Percentiles rank a stretch among this genome's conserved stretches.
These are phyloP conservation scores for Zaprionus kolodkinae DNA, from an alignment of 1,140 invertebrate species.

Conservation along the genomic window DNA sequence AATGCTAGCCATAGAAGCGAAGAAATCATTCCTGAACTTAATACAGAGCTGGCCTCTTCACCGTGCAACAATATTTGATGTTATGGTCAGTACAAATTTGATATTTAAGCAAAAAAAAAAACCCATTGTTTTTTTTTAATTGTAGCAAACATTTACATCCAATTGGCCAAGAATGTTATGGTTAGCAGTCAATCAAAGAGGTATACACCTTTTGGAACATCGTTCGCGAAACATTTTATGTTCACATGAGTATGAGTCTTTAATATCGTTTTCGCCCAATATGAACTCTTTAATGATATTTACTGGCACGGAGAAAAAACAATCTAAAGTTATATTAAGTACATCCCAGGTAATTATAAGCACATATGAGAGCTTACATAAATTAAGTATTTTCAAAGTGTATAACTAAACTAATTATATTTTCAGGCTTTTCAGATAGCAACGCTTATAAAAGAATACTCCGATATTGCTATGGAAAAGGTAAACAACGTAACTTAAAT, in stretches of 20 bases:
- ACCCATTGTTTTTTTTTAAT: neutral
- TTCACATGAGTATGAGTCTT: conserved; percentile 94
- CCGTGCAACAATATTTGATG: conserved; percentile 96
- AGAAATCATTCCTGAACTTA: conserved; percentile 96
- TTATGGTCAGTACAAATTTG: conserved; percentile 87
- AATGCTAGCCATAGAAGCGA: conserved; percentile 93
- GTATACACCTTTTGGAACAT: conserved; percentile 95
- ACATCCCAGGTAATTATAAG: conserved; percentile 90
- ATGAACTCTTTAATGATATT: conserved; percentile 96
- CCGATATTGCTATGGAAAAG: conserved; percentile 87
- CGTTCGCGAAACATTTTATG: conserved; percentile 94
- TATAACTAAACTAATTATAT: conserved; percentile 12
- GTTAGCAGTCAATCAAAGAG: conserved; percentile 96
- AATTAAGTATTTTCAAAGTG: too few species aligned
- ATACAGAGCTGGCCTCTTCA: conserved; percentile 97
- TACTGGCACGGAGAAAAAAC: conserved; percentile 93
- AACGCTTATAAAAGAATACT: conserved; percentile 96
- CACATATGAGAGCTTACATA: neutral
- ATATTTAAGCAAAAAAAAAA: conserved; percentile 20
- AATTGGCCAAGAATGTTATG: conserved; percentile 96
- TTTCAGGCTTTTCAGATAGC: conserved; percentile 96
- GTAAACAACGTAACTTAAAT: neutral
- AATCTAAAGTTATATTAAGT: conserved; percentile 95
- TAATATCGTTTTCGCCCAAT: conserved; percentile 94
- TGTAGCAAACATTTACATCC: conserved; percentile 95